Evolutionary conservation across 2,888 invertebrate species (phyloP), one percentile per base, ranked within the genome.

Genomic region (Neria commutata): DNA sequence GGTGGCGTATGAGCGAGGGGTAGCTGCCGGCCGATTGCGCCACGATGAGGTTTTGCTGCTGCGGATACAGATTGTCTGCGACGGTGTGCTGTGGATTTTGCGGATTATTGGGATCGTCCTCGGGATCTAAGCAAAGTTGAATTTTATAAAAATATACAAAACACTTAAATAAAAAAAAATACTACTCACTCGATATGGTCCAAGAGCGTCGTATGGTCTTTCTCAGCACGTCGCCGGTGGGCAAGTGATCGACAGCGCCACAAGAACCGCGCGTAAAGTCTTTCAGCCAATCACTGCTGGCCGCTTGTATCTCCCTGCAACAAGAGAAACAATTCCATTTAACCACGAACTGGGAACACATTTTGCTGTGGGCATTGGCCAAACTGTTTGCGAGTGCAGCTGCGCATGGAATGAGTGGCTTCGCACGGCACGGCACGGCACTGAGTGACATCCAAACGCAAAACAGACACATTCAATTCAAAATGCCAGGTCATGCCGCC

Each of bases 251-350:
- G 33, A 76, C 80, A 45, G 79, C 70, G 25, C 85, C 77, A 69
- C 85, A 82, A 60, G 86, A 85, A 61, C 84, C 81, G 62, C 83
- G 77, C 49, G 86, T 81, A 69, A 85, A 69, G 72, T 87, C 88
- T 64, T 87, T 87, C 81, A 88, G 85, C 89, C 89, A 89, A 73
- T 89, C 89, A 56, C 87, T 87, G 56, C 88, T 87, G 42, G 86
- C 86, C 21, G 87, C 85, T 78, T 88, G 88, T 65, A 89, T 83
- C 81, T 89, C 89, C 84, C 90, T 89, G 82, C 66, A 85, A 85
- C 72, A 74, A 76, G 67, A 72, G 56, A 69, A 73, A 68, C 71
- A 76, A 63, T 74, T 71, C 70, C 73, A 78, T 65, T 78, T 77
- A 24, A 75, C 56, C 37, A 64, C 61, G 40, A 67, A 47, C 61